phyloP scores from a whole-genome alignment of 1,140 invertebrate genomes.

The Bombus superbus region DNA sequence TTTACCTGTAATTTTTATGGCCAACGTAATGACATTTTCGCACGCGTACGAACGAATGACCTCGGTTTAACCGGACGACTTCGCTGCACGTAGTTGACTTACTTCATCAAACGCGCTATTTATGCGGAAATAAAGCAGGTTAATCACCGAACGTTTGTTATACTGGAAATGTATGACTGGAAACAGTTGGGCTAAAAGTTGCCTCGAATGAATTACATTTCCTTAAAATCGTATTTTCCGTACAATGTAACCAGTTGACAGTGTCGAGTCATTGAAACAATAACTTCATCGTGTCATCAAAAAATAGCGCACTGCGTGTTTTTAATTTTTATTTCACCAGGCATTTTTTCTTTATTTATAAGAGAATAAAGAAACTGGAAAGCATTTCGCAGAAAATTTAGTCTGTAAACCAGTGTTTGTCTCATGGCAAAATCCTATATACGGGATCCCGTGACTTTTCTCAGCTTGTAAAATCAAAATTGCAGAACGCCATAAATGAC shows the following conservation, averaged over 20 bases:
- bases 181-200: not conserved
- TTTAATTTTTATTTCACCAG: not conserved
- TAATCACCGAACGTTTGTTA: conserved; percentile 10
- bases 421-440: not conserved
- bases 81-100: not conserved
- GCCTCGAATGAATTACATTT: not conserved
- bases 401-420: not conserved
- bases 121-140: conserved; percentile 29
- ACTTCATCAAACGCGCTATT: conserved; percentile 31
- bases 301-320: too few species aligned
- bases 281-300: not conserved
- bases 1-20: not conserved
- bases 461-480: not conserved
- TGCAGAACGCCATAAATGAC: not conserved
- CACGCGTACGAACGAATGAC: conserved; percentile 5
- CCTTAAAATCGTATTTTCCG: not conserved
- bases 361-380: not conserved
- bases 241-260: not conserved
- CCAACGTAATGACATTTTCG: not conserved
- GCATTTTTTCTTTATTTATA: not conserved
- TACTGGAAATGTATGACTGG: not conserved
- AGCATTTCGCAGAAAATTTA: not conserved
- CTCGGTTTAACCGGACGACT: not conserved
- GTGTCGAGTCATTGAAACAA: too few species aligned
- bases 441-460: not conserved